A percentile compares a stretch with the other conserved stretches of the same genome.
Evolutionary conservation across 1,140 invertebrate species (phyloP).

Genomic region (Apis florea): DNA sequence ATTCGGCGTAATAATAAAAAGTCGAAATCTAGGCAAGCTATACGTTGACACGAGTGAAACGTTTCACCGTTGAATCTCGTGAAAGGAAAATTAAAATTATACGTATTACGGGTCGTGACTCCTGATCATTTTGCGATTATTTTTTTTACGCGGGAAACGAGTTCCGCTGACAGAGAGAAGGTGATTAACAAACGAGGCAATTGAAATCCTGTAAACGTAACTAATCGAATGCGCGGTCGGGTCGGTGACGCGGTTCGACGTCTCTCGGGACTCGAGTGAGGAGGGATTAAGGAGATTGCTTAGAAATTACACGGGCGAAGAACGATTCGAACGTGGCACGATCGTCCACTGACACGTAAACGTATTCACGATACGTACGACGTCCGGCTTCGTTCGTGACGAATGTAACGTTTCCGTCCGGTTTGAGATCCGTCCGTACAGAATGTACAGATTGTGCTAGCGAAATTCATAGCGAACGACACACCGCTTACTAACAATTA

Average conservation of each 20-base stretch:
- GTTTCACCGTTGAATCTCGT: slow-evolving; percentile 27
- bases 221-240: slow-evolving; percentile 25
- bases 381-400: slow-evolving; percentile 39
- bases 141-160: slow-evolving; percentile 25
- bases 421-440: not conserved
- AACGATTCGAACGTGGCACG: slow-evolving; percentile 5
- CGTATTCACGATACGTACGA: slow-evolving; percentile 43
- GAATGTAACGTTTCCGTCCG: slow-evolving; percentile 53
- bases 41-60: not conserved
- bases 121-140: slow-evolving; percentile 19
- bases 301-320: not conserved
- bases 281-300: slow-evolving; percentile 1
- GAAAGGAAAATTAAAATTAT: slow-evolving; percentile 30
- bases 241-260: slow-evolving; percentile 24
- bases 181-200: slow-evolving; percentile 49
- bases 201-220: slow-evolving; percentile 51
- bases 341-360: slow-evolving; percentile 19
- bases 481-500: no score
- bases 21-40: no score
- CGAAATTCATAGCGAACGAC: not conserved
- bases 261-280: no score
- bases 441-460: no score
- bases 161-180: slow-evolving; percentile 34
- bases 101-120: slow-evolving; percentile 29
- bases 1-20: no score